Evolutionary conservation across 2,797 vertebrate species (phyloP).

Genomic region (Agapornis canus): DNA sequence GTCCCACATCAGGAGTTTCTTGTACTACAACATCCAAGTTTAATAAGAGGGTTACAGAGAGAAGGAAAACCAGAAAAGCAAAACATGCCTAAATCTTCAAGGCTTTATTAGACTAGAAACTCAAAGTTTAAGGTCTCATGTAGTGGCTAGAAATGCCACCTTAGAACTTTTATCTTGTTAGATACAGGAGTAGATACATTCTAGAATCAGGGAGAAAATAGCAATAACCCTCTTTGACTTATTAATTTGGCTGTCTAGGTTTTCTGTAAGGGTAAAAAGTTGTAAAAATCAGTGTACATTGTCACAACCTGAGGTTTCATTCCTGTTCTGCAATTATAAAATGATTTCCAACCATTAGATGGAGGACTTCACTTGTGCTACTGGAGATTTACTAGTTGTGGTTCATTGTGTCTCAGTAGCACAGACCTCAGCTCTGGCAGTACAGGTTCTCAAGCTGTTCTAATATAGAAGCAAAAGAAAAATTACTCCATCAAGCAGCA

Average conservation of each 20-base stretch:
- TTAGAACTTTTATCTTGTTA: neutral
- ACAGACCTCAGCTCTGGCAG: neutral
- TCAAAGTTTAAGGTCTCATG: neutral
- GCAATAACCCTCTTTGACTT: neutral
- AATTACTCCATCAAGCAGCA: neutral
- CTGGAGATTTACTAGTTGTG: neutral
- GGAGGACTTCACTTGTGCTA: neutral
- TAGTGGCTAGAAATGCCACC: neutral
- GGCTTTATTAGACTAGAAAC: neutral
- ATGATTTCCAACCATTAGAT: neutral
- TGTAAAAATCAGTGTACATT: neutral
- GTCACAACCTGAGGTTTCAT: neutral
- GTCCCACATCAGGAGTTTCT: neutral
- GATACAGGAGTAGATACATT: neutral
- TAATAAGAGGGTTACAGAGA: neutral
- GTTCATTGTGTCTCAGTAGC: neutral
- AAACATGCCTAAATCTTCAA: neutral
- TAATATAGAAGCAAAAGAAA: neutral
- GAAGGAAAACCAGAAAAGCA: neutral
- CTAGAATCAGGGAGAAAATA: neutral
- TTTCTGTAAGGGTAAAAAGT: neutral
- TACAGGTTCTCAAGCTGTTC: neutral
- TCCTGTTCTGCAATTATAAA: neutral
- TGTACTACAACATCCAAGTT: neutral
- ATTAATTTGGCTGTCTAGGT: neutral